phyloP scores from a whole-genome alignment of 2,888 invertebrate genomes.

The Diaperis boleti region DNA sequence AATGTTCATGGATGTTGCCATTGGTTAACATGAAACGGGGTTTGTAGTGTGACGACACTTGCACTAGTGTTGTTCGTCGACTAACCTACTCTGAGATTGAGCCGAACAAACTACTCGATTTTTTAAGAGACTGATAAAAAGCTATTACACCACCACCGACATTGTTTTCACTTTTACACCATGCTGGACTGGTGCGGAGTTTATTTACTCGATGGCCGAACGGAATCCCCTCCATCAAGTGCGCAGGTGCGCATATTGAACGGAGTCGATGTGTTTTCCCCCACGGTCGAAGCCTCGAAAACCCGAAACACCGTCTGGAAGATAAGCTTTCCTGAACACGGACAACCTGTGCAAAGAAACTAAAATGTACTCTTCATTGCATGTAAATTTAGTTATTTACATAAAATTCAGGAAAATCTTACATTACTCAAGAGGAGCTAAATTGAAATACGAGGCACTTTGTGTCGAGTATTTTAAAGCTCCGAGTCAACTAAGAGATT shows the following conservation, averaged over 20 bases:
- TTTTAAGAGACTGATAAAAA: slow-evolving; percentile 38
- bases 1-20: slow-evolving; percentile 60
- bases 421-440: too few species aligned
- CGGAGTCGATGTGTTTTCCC: slow-evolving; percentile 3
- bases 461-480: too few species aligned
- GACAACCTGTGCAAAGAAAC: too few species aligned
- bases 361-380: too few species aligned
- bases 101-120: slow-evolving; percentile 62
- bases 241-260: background rate
- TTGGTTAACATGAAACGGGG: slow-evolving; percentile 43
- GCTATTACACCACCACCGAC: slow-evolving; percentile 30
- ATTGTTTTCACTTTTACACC: slow-evolving; percentile 48
- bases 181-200: slow-evolving; percentile 8
- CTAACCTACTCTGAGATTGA: slow-evolving; percentile 74
- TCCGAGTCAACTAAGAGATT: too few species aligned
- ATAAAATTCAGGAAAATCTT: too few species aligned
- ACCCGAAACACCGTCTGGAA: too few species aligned
- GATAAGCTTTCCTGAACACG: too few species aligned
- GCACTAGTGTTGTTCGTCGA: slow-evolving; percentile 62
- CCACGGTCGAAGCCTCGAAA: background rate
- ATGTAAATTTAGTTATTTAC: too few species aligned
- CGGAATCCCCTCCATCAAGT: slow-evolving; percentile 26
- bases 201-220: slow-evolving; percentile 29
- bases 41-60: background rate
- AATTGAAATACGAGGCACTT: too few species aligned